phyloP scores from a whole-genome alignment of 2,888 invertebrate species.

The Zootermopsis nevadensis region DNA sequence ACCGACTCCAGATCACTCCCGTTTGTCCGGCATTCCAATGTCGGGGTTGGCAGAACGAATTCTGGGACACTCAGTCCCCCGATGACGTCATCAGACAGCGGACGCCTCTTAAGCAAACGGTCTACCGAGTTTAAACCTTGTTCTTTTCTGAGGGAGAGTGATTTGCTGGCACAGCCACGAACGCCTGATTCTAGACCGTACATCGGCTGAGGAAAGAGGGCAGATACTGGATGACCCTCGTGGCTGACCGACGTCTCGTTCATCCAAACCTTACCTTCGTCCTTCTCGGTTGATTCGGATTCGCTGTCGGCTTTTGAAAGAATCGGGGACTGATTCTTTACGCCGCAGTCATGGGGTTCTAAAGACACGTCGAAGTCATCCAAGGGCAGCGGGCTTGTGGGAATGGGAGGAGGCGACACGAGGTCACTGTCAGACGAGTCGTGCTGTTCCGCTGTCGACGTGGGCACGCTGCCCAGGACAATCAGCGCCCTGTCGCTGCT shows the following conservation, averaged over 20 bases:
- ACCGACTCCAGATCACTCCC: constrained; percentile 56
- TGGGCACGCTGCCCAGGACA: constrained; percentile 48
- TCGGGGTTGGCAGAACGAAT: constrained; percentile 58
- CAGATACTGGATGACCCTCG: not conserved
- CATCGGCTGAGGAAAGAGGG: not conserved
- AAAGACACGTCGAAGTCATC: constrained; percentile 74
- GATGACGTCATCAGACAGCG: constrained; percentile 76
- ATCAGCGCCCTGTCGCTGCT: constrained; percentile 61
- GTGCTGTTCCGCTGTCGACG: constrained; percentile 69
- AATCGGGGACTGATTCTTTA: constrained; percentile 57
- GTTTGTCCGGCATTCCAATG: constrained; percentile 39
- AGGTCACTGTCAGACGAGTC: constrained; percentile 87
- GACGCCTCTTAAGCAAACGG: constrained; percentile 75
- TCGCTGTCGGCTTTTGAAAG: not conserved
- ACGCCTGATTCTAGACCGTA: constrained; percentile 14
- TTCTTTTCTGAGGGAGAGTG: constrained; percentile 44
- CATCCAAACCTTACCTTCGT: constrained; percentile 37
- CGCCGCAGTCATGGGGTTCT: constrained; percentile 62
- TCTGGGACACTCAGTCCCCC: constrained; percentile 75
- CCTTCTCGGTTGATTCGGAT: constrained; percentile 5
- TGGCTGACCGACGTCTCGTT: constrained; percentile 35
- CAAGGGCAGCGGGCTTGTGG: constrained; percentile 78
- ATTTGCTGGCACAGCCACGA: constrained; percentile 44
- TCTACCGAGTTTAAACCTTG: constrained; percentile 61
- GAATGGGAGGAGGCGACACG: constrained; percentile 82